Percentiles rank a stretch among this genome's conserved stretches.
Conservation (phyloP, 1,140 invertebrate species). For the Periplaneta americana region DNA sequence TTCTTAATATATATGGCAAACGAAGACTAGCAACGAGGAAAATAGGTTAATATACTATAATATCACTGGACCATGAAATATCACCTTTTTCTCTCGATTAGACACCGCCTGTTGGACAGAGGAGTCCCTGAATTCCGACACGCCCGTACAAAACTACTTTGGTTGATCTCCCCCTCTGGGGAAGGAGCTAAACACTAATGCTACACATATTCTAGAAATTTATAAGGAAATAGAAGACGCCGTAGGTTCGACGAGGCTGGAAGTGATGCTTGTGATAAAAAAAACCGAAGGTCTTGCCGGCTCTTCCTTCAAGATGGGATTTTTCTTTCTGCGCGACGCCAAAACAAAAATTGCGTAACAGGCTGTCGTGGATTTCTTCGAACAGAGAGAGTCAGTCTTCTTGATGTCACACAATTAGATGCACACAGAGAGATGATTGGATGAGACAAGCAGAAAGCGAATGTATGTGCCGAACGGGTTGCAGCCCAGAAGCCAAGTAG, state of each 20-base stretch:
- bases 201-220: background rate
- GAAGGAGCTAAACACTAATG: background rate
- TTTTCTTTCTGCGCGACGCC: too few relatives aligned
- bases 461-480: conserved; percentile 4
- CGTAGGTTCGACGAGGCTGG: too few relatives aligned
- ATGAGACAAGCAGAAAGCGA: conserved; percentile 10
- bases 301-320: too few relatives aligned
- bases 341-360: too few relatives aligned
- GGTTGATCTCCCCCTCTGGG: background rate
- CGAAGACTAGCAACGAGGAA: conserved; percentile 21
- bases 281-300: too few relatives aligned
- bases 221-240: too few relatives aligned
- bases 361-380: too few relatives aligned
- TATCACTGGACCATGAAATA: conserved; percentile 22
- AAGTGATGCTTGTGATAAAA: too few relatives aligned
- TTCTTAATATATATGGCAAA: conserved; percentile 16
- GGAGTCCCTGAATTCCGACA: background rate
- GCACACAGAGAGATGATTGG: conserved; percentile 2
- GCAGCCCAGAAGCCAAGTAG: conserved; percentile 14
- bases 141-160: background rate
- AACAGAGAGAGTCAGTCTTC: background rate
- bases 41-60: conserved; percentile 16
- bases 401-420: conserved; percentile 1
- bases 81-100: conserved; percentile 5
- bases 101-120: background rate